phyloP scores from a whole-genome alignment of 2,113 vertebrate species.

The Gnathonemus longibarbis region DNA sequence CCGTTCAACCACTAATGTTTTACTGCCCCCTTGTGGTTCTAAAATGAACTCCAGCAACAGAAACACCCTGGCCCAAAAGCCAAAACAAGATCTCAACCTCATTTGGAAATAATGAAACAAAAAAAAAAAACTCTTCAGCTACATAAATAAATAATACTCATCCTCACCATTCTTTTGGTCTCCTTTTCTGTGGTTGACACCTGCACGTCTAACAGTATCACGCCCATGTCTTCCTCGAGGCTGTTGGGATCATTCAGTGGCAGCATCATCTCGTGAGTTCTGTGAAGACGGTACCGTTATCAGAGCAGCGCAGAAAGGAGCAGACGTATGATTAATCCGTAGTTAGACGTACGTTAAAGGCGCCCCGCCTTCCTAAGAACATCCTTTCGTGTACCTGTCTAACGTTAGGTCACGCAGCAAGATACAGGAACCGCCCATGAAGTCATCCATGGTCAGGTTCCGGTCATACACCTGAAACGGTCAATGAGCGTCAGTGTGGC shows the following conservation, averaged over 20 bases:
- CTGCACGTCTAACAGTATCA: constrained; percentile 74
- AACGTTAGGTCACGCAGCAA: constrained; percentile 68
- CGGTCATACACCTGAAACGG: constrained; percentile 80
- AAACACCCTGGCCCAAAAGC: not conserved
- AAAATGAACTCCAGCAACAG: not conserved
- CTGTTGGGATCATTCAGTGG: constrained; percentile 81
- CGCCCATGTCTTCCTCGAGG: constrained; percentile 85
- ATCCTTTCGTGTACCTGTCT: constrained; percentile 67
- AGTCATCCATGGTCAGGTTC: constrained; percentile 82
- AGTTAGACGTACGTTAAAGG: not conserved
- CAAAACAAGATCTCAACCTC: not conserved
- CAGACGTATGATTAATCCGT: not conserved
- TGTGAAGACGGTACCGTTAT: constrained; percentile 31
- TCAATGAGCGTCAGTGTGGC: not conserved
- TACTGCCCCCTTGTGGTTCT: constrained; percentile 64
- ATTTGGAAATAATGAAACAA: not conserved
- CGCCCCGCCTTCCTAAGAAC: not conserved
- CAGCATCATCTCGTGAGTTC: constrained; percentile 71
- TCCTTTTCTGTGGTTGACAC: constrained; percentile 77
- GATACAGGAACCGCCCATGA: constrained; percentile 81
- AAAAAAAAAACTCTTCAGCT: not conserved
- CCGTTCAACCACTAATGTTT: constrained; percentile 44
- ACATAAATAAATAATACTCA: not conserved
- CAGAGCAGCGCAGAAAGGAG: not conserved
- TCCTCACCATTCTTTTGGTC: constrained; percentile 62